Base-by-base conservation (phyloP, 1,140 invertebrate genomes). In the Drosophila kepulauana region DNA sequence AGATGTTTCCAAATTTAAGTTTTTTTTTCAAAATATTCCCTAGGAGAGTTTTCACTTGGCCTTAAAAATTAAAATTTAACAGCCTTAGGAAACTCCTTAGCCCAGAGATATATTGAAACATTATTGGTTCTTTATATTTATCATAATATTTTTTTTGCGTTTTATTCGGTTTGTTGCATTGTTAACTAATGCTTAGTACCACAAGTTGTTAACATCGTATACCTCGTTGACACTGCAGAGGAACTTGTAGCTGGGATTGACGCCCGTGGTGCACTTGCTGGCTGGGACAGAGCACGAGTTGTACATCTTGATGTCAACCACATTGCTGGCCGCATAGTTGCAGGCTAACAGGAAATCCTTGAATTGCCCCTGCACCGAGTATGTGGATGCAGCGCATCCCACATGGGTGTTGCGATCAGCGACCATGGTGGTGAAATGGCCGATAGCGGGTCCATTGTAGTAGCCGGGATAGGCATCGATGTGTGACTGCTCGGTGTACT, bases 341-440 rank as follows among this genome's bases (percentile, higher is more conserved):
- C 90, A 91, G 61, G 86, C 82, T 46, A 91, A 46, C 0, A 91
- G 76, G 68, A 75, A 91, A 35, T 54, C 76, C 56, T 76, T 77
- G 74, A 80, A 5, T 16, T 75, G 33, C 0, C 68, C 69, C 0
- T 25, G 0, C 0, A 78, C 75, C 10, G 80, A 76, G 8, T 78
- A 88, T 3, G 80, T 88, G 49, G 84, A 74, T 0, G 57, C 90
- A 10, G 91, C 91, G 16, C 91, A 92, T 6, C 91, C 91, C 5
- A 92, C 67, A 0, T 76, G 66, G 16, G 78, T 79, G 33, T 91
- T 91, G 10, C 77, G 75, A 78, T 92, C 91, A 8, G 89, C 79
- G 0, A 92, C 75, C 56, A 92, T 59, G 0, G 90, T 79, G 6
- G 91, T 92, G 54, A 92, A 92, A 30, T 92, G 91, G 1, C 88